These are phyloP conservation scores for Drosophila flavopinicola DNA, from an alignment of 2,888 invertebrate genomes.

Conservation along the genomic window DNA sequence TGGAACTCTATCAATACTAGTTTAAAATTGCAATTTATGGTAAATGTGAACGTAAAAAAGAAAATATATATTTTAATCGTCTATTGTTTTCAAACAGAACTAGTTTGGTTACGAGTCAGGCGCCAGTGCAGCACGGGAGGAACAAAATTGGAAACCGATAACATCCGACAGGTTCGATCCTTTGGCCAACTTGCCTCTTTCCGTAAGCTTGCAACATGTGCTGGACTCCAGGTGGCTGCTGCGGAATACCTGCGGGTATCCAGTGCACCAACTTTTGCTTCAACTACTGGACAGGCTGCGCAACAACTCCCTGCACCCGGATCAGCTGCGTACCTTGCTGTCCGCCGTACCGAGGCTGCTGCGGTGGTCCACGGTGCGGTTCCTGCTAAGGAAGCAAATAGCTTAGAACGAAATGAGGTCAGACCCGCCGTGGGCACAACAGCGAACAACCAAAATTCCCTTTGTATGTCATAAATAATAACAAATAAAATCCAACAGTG, in stretches of 20 bases:
- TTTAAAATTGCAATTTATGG: background rate
- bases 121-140: conserved; percentile 5
- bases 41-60: no score
- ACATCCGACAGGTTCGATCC: background rate
- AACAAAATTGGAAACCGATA: conserved; percentile 3
- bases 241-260: conserved; percentile 49
- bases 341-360: conserved; percentile 52
- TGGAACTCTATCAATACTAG: conserved; percentile 20
- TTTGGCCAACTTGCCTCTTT: conserved; percentile 10
- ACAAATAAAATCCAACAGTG: conserved; percentile 10
- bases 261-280: conserved; percentile 69
- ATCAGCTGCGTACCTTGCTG: conserved; percentile 42
- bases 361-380: conserved; percentile 54
- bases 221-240: conserved; percentile 67
- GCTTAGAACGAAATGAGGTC: conserved; percentile 44
- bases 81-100: background rate
- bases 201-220: conserved; percentile 58
- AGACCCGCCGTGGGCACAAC: background rate
- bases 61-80: background rate
- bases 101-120: conserved; percentile 3
- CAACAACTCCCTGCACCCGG: conserved; percentile 28
- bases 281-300: conserved; percentile 67
- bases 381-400: conserved; percentile 40
- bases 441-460: background rate
- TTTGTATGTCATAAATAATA: background rate